Conservation (phyloP, 2,888 invertebrate species). For the Sinopyrophorus schimmeli region DNA sequence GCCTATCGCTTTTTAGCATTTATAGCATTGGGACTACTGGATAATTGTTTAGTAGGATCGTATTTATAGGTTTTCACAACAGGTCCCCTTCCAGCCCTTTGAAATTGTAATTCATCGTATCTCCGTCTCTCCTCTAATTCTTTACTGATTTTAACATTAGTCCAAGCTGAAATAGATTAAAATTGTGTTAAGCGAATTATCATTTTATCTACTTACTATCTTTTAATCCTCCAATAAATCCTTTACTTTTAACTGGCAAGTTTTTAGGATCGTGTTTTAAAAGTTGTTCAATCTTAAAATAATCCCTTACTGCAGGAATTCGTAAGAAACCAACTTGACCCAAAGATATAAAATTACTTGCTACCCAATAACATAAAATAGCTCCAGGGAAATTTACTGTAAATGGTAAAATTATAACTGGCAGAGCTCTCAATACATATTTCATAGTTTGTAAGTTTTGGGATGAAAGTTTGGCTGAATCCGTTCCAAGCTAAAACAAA, state of each 20-base stretch:
- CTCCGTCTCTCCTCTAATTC: slow-evolving; percentile 77
- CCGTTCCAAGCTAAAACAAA: slow-evolving; percentile 68
- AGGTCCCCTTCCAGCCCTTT: slow-evolving; percentile 83
- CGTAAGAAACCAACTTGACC: slow-evolving; percentile 77
- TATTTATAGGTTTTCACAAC: slow-evolving; percentile 84
- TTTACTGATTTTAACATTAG: slow-evolving; percentile 76
- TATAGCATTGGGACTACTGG: slow-evolving; percentile 51
- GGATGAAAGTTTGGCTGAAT: slow-evolving; percentile 67
- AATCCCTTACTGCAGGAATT: slow-evolving; percentile 72
- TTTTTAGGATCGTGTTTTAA: slow-evolving; percentile 61
- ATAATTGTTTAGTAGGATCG: slow-evolving; percentile 71
- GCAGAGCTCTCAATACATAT: slow-evolving; percentile 75
- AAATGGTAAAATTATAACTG: slow-evolving; percentile 80
- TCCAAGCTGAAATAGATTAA: slow-evolving; percentile 65
- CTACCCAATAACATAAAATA: slow-evolving; percentile 87
- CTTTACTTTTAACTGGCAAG: slow-evolving; percentile 71
- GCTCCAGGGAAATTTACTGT: slow-evolving; percentile 87
- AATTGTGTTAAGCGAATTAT: slow-evolving; percentile 1
- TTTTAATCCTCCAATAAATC: slow-evolving; percentile 76
- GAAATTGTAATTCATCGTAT: slow-evolving; percentile 78
- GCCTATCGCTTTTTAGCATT: slow-evolving; percentile 61
- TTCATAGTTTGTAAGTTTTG: slow-evolving; percentile 73
- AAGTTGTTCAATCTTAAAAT: slow-evolving; percentile 73
- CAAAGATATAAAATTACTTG: slow-evolving; percentile 84
- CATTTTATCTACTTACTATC: slow-evolving; percentile 65